Base-by-base conservation (phyloP, 2,113 vertebrate genomes). In the Arvicanthis niloticus region DNA sequence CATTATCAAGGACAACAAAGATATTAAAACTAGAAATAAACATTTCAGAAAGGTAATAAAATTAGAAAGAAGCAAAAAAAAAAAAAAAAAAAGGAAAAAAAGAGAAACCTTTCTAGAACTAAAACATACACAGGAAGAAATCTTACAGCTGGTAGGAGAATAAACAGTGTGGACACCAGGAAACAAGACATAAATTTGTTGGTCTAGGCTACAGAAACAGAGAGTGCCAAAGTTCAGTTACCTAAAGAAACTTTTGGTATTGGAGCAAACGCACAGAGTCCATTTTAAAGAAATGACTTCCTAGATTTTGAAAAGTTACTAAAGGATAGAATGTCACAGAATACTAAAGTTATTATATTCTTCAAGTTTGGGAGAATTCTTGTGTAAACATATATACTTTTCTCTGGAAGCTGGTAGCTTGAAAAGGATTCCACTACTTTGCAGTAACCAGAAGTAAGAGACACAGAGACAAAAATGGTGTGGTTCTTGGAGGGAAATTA, bases 201-300 rank as follows among this genome's bases (percentile, higher is more conserved):
- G 2, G 12, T 40, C 12, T 21, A 53, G 1, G 8, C 4, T 48
- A 58, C 84, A 85, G 62, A 84, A 73, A 73, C 11, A 3, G 24
- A 19, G 45, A 86, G 56, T 51, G 8, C 10, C 45, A 45, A 62
- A 51, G 70, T 37, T 48, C 34, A 53, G 45, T 48, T 48, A 53
- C 26, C 37, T 4, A 62, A 65, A 89, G 78, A 53, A 91, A 96
- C 1, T 0, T 78, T 40, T n/a, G 7, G 34, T 92, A 15, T 77
- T 72, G 51, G 99, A 98, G 98, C 99, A 97, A 99, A 99, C 96
- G 98, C 98, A 94, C 99, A 99, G 98, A 99, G 98, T 82, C 99
- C 99, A 77, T 99, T 98, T 85, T 99, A 99, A 15, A 99, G 99
- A 99, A 99, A 99, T 19, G 99, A 99, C 95, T 99, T 99, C 48